Evolutionary conservation across 2,113 vertebrate genomes (phyloP).

Genomic region (Pomatostomus ruficeps): DNA sequence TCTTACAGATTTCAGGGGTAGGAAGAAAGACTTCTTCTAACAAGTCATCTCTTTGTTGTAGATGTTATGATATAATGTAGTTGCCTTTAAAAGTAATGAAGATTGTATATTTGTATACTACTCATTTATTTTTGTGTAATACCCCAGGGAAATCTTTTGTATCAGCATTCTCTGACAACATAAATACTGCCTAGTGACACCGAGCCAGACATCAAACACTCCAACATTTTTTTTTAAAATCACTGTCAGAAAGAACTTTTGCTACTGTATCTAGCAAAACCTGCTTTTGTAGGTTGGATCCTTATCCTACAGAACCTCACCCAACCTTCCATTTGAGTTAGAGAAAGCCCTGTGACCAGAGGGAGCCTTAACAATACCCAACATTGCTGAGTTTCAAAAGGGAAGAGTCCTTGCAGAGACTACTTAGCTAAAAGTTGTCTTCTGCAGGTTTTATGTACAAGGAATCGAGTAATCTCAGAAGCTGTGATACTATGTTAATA

Average conservation of each 20-base stretch:
- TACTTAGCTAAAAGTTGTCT: not conserved
- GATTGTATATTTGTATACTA: not conserved
- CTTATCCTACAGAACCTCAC: not conserved
- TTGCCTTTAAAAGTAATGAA: not conserved
- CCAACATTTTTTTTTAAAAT: accelerated
- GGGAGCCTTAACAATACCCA: accelerated
- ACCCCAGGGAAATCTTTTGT: accelerated
- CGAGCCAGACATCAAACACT: not conserved
- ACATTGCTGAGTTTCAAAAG: not conserved
- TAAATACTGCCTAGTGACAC: not conserved
- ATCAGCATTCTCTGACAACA: not conserved
- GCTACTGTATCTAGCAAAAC: not conserved
- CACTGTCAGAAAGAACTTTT: not conserved
- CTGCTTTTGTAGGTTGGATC: not conserved
- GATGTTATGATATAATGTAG: not conserved
- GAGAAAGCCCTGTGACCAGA: not conserved
- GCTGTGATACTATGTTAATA: not conserved
- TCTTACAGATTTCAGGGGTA: not conserved
- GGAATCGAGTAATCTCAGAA: not conserved
- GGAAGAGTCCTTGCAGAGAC: not conserved
- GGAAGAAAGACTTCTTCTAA: not conserved
- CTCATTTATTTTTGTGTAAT: not conserved
- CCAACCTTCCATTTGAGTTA: accelerated
- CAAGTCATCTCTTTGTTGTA: not conserved
- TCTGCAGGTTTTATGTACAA: not conserved